phyloP scores from a whole-genome alignment of 2,797 vertebrate species.

The Hirundo rustica region DNA sequence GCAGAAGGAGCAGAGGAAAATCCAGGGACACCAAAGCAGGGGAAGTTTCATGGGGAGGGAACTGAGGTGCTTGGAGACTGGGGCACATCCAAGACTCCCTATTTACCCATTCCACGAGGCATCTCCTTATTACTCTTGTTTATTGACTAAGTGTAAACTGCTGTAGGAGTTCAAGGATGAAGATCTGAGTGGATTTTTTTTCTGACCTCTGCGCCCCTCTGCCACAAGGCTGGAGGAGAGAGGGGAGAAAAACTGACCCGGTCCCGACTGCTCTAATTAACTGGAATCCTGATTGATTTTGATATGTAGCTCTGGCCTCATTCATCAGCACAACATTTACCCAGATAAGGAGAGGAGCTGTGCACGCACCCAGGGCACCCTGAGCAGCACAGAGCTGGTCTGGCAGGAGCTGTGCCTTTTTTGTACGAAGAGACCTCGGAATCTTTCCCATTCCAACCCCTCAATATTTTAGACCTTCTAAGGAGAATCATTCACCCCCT shows the following conservation, averaged over 20 bases:
- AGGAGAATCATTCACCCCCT: background rate
- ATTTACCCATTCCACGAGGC: background rate
- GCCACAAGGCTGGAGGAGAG: background rate
- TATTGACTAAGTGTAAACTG: slow-evolving; percentile 2
- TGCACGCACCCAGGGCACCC: background rate
- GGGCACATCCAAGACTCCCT: background rate
- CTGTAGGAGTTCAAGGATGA: background rate
- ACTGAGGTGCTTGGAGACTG: background rate
- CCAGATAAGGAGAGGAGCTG: background rate
- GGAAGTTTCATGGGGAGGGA: background rate
- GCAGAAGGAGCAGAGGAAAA: background rate
- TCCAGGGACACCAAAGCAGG: background rate
- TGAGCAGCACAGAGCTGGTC: background rate
- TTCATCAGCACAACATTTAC: background rate
- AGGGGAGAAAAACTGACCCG: background rate
- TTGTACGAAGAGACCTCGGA: background rate
- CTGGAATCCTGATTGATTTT: background rate
- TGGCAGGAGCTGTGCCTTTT: background rate
- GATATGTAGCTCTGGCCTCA: background rate
- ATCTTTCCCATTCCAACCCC: background rate
- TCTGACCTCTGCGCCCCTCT: background rate
- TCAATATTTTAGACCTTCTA: background rate
- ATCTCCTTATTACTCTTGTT: background rate
- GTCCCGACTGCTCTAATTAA: background rate
- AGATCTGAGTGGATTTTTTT: background rate